phyloP scores from a whole-genome alignment of 2,888 invertebrate species.

The Amblyjoppa fuscipennis region DNA sequence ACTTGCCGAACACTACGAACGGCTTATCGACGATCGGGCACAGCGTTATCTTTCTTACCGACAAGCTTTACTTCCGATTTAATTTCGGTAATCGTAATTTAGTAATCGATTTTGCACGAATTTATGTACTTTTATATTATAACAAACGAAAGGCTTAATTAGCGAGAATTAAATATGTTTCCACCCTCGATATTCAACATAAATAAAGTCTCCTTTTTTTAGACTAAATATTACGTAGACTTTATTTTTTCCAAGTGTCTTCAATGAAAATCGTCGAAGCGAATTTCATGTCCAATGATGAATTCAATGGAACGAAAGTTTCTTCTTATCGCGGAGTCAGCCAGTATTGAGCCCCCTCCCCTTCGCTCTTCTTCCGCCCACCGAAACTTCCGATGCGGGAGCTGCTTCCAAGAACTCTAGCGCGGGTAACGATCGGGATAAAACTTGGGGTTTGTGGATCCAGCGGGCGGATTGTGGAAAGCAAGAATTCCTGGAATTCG shows the following conservation, averaged over 20 bases:
- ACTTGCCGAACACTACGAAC: not conserved
- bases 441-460: constrained; percentile 46
- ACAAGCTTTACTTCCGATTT: not conserved
- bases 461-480: constrained; percentile 37
- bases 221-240: not conserved
- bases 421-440: constrained; percentile 62
- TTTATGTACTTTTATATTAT: not conserved
- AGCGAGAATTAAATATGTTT: not conserved
- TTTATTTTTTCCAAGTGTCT: not conserved
- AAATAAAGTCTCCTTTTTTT: not conserved
- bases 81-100: not conserved
- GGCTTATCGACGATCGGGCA: not conserved
- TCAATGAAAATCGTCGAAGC: not conserved
- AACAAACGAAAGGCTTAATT: not conserved
- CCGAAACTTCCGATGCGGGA: constrained; percentile 35
- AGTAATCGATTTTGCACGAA: too few relatives aligned
- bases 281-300: not conserved
- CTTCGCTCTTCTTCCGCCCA: not conserved
- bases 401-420: constrained; percentile 57
- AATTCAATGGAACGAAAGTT: constrained; percentile 43
- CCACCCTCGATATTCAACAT: not conserved
- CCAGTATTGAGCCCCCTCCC: not conserved
- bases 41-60: not conserved
- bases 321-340: constrained; percentile 51
- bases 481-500: constrained; percentile 54